A percentile compares a stretch with the other conserved stretches of the same genome.
Evolutionary conservation across 2,888 invertebrate species (phyloP).

Genomic region (Caenorhabditis doughertyi): DNA sequence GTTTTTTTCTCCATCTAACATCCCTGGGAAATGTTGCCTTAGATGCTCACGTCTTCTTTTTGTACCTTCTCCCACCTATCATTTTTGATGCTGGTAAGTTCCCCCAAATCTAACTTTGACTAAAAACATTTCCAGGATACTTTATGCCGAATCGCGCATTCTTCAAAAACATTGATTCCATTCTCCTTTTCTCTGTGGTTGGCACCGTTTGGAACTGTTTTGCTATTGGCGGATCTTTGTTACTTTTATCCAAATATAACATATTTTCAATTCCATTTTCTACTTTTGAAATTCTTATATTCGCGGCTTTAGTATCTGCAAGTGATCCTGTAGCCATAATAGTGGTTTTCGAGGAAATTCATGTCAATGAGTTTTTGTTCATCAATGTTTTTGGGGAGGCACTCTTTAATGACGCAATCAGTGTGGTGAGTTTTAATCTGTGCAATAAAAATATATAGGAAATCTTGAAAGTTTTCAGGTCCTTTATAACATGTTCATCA

Average conservation of each 20-base stretch:
- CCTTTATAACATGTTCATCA: constrained; percentile 77
- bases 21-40: constrained; percentile 53
- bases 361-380: constrained; percentile 97
- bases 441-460: neutral
- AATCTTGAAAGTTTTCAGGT: constrained; percentile 55
- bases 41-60: constrained; percentile 92
- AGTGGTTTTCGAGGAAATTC: constrained; percentile 83
- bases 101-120: neutral
- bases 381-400: constrained; percentile 99
- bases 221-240: constrained; percentile 81
- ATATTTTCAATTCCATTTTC: constrained; percentile 68
- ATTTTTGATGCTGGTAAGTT: constrained; percentile 90
- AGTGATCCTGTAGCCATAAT: constrained; percentile 76
- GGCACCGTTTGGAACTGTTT: constrained; percentile 96
- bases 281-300: constrained; percentile 72
- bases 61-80: constrained; percentile 97
- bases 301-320: constrained; percentile 71
- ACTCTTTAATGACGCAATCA: constrained; percentile 96
- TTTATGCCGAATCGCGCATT: constrained; percentile 98
- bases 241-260: constrained; percentile 54
- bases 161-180: constrained; percentile 97
- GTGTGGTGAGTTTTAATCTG: constrained; percentile 86
- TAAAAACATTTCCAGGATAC: constrained; percentile 87
- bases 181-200: constrained; percentile 92
- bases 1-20: constrained; percentile 36